Conservation (phyloP, 2,113 vertebrate genomes). For the Brachionichthys hirsutus region DNA sequence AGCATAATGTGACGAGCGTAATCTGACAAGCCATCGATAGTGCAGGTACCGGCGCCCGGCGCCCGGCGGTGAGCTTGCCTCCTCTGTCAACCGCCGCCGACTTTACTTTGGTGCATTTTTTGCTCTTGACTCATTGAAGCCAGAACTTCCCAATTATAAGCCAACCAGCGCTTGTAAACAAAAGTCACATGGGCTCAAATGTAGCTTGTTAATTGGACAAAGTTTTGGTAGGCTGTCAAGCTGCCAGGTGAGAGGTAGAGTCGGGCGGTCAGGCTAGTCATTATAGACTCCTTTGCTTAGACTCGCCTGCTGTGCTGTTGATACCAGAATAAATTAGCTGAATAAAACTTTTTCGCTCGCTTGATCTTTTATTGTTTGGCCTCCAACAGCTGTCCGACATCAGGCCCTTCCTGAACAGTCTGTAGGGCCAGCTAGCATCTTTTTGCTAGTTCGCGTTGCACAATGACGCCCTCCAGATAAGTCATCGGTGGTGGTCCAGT, state of each 20-base stretch:
- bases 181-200: conserved; percentile 45
- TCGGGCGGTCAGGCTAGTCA: conserved; percentile 29
- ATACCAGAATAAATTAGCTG: not conserved
- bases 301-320: not conserved
- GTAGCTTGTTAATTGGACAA: conserved; percentile 55
- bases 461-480: too few relatives aligned
- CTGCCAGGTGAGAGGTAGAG: conserved; percentile 50
- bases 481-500: too few relatives aligned
- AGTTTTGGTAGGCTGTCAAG: conserved; percentile 51
- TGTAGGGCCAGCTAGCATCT: too few relatives aligned
- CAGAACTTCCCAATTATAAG: conserved; percentile 50
- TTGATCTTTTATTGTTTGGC: not conserved
- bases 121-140: conserved; percentile 44
- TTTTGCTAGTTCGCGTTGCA: too few relatives aligned
- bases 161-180: conserved; percentile 41
- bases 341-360: conserved; percentile 3
- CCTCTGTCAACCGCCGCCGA: conserved; percentile 19
- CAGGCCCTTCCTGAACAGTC: too few relatives aligned
- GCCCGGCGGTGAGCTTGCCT: conserved; percentile 32
- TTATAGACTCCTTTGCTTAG: conserved; percentile 20
- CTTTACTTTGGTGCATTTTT: conserved; percentile 34
- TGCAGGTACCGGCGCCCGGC: conserved; percentile 5
- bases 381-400: not conserved
- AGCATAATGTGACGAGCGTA: conserved; percentile 41
- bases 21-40: conserved; percentile 43